phyloP scores from a whole-genome alignment of 2,888 invertebrate species.

The Lasioglossum vierecki region DNA sequence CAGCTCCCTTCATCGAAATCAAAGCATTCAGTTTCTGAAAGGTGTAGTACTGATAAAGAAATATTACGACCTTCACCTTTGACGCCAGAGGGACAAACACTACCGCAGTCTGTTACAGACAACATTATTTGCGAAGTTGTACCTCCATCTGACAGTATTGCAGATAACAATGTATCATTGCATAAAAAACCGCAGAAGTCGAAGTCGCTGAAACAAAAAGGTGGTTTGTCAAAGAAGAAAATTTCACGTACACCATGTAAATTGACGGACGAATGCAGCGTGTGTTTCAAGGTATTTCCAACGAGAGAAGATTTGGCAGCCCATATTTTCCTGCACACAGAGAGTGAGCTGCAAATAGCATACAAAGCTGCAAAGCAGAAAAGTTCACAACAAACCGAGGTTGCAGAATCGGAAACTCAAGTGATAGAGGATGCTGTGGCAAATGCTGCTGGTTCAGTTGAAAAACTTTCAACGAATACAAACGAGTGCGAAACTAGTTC shows the following conservation, averaged over 20 bases:
- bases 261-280: constrained; percentile 62
- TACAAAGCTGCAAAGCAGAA: constrained; percentile 56
- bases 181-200: neutral
- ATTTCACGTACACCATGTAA: neutral
- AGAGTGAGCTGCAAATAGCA: constrained; percentile 71
- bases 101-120: neutral
- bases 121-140: neutral
- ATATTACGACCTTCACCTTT: neutral
- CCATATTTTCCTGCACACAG: constrained; percentile 76
- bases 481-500: neutral
- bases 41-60: neutral
- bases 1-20: neutral
- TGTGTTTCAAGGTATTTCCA: constrained; percentile 71
- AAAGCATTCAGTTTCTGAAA: neutral
- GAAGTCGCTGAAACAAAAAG: neutral
- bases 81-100: neutral
- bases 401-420: neutral
- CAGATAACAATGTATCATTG: neutral
- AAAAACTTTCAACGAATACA: neutral
- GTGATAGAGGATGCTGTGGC: neutral
- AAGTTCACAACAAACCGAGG: neutral
- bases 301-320: constrained; percentile 68
- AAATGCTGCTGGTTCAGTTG: neutral
- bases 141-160: neutral
- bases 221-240: neutral